Evolutionary conservation across 2,113 vertebrate genomes (phyloP), one percentile per base, ranked within the genome.

Genomic region (Amazona vittata): DNA sequence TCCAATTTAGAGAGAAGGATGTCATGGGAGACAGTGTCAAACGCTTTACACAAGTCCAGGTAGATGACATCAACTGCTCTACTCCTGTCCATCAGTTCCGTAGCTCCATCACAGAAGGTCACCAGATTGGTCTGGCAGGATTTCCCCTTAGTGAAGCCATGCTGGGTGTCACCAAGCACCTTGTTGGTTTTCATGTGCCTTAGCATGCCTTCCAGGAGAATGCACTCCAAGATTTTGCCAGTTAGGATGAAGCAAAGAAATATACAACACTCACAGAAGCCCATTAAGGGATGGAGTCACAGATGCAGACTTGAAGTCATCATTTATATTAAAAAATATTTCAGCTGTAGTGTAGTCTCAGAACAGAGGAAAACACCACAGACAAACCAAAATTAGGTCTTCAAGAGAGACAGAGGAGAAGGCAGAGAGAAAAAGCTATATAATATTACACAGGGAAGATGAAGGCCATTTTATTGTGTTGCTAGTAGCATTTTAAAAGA

Each of bases 251-350:
- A 81, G 33, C 59, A 89, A 88, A 83, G 39, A 41, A 85, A 68
- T 55, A 37, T 22, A 49, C 28, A 31, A 75, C 59, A 80, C 13
- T 59, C 67, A 80, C n/a, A 49, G 75, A 69, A 85, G 17, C 49
- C 60, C 53, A 63, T 52, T 50, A 80, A 79, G 22, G 49, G 62
- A 64, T 47, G 70, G 53, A 93, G 67, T 18, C 78, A 79, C 89
- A 85, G 75, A 85, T 33, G 37, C 62, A 87, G 57, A 80, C 41
- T 19, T 86, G 39, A 94, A 91, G 75, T 90, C 86, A 92, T 46
- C 24, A 73, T 64, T 95, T 78, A 85, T 89, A 92, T 92, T 83
- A 86, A 83, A 93, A 87, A 91, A 53, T 83, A 70, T 70, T 93
- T 92, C 69, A 82, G 55, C 73, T 81, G 33, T 67, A 68, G 64